Conservation (phyloP, 2,113 vertebrate species). For the Oxygymnocypris stewartii region DNA sequence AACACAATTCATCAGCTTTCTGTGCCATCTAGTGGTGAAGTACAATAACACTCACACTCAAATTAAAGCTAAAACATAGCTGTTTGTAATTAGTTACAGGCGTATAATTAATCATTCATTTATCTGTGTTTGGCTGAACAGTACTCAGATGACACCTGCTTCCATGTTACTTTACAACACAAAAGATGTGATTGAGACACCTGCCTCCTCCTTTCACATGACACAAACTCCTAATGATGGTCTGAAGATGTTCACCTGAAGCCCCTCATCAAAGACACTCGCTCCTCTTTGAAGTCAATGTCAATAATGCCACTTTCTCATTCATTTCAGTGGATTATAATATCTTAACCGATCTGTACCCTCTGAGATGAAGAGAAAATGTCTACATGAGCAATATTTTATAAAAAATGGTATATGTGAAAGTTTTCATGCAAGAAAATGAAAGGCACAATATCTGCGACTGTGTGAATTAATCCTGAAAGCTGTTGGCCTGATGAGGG, state of each 20-base stretch:
- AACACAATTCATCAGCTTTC: neutral
- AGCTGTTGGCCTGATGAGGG: conserved; percentile 10
- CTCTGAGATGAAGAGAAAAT: neutral
- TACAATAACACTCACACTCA: neutral
- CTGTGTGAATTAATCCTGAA: neutral
- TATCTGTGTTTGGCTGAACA: no score
- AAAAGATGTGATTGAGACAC: neutral
- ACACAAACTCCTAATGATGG: neutral
- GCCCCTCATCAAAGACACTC: neutral
- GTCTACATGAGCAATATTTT: neutral
- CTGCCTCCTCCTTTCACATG: neutral
- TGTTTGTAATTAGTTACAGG: no score
- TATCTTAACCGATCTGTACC: neutral
- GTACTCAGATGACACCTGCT: no score
- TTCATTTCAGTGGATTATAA: neutral
- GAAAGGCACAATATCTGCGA: no score
- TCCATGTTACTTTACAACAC: no score
- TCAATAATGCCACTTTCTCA: neutral
- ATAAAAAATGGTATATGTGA: neutral
- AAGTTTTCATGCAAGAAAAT: neutral
- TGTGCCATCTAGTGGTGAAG: conserved; percentile 10
- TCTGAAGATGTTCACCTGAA: neutral
- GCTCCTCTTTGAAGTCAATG: neutral
- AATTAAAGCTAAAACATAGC: neutral
- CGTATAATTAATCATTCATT: no score